These are phyloP conservation scores for Dicyrtoma fusca DNA, from an alignment of 2,888 invertebrate genomes.

Conservation along the genomic window DNA sequence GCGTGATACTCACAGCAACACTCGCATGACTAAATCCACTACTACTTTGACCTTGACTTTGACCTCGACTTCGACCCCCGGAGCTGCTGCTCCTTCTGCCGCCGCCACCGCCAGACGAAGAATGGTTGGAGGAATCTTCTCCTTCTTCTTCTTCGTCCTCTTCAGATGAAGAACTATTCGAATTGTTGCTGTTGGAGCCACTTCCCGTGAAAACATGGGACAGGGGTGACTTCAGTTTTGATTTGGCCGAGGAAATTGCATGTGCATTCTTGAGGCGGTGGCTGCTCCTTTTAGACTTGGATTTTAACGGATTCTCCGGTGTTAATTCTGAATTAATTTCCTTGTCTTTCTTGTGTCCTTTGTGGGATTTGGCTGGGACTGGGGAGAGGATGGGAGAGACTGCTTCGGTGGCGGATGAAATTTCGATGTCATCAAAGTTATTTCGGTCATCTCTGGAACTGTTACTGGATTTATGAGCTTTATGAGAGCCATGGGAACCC, in stretches of 20 bases:
- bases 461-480: not conserved
- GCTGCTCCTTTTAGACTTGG: not conserved
- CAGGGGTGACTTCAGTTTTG: conserved; percentile 5
- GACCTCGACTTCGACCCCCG: conserved; percentile 16
- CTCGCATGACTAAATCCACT: conserved; percentile 51
- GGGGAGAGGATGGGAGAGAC: conserved; percentile 24
- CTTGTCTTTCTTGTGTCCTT: not conserved
- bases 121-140: conserved; percentile 27
- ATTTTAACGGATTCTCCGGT: conserved; percentile 17
- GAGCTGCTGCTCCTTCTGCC: conserved; percentile 34
- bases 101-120: conserved; percentile 36
- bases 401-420: conserved; percentile 31
- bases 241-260: no score
- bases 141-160: no score
- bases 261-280: not conserved
- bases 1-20: conserved; percentile 55
- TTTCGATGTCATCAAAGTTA: conserved; percentile 25
- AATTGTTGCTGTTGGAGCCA: not conserved
- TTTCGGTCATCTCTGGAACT: not conserved
- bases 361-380: not conserved
- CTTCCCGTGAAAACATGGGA: no score
- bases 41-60: not conserved
- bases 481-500: not conserved
- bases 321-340: conserved; percentile 1
- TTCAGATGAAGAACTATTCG: conserved; percentile 1